phyloP scores from a whole-genome alignment of 2,888 invertebrate genomes.

The Scaptomyza flava region DNA sequence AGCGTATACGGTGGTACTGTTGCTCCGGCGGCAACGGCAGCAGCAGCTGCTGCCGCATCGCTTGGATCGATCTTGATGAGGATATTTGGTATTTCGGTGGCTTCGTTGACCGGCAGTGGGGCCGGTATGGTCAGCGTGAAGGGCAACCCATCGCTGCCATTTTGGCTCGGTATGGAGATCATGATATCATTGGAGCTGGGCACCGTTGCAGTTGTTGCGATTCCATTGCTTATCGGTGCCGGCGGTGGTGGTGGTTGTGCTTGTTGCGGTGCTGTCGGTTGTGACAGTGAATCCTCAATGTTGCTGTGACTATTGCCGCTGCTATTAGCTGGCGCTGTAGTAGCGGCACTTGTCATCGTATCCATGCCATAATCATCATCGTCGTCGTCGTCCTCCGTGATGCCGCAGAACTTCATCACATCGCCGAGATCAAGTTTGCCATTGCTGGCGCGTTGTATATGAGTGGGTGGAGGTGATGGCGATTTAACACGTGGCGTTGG shows the following conservation, averaged over 20 bases:
- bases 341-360: constrained; percentile 34
- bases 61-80: constrained; percentile 84
- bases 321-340: constrained; percentile 25
- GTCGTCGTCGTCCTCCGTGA: constrained; percentile 88
- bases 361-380: constrained; percentile 86
- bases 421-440: constrained; percentile 88
- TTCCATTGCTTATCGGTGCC: constrained; percentile 28
- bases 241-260: constrained; percentile 17
- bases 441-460: constrained; percentile 80
- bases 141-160: constrained; percentile 81
- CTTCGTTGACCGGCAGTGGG: constrained; percentile 60
- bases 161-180: constrained; percentile 84
- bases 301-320: constrained; percentile 28
- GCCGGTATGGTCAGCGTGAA: constrained; percentile 84
- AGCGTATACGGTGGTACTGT: constrained; percentile 83
- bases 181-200: constrained; percentile 78
- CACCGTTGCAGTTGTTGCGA: constrained; percentile 19
- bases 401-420: constrained; percentile 90
- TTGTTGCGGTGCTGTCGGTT: constrained; percentile 2
- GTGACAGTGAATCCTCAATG: constrained; percentile 39
- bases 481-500: constrained; percentile 43
- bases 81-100: constrained; percentile 82
- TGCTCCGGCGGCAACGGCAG: constrained; percentile 46
- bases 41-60: constrained; percentile 59
- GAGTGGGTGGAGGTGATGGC: constrained; percentile 68